Conservation (phyloP, 2,888 invertebrate species). For the Calameuta pallipes region DNA sequence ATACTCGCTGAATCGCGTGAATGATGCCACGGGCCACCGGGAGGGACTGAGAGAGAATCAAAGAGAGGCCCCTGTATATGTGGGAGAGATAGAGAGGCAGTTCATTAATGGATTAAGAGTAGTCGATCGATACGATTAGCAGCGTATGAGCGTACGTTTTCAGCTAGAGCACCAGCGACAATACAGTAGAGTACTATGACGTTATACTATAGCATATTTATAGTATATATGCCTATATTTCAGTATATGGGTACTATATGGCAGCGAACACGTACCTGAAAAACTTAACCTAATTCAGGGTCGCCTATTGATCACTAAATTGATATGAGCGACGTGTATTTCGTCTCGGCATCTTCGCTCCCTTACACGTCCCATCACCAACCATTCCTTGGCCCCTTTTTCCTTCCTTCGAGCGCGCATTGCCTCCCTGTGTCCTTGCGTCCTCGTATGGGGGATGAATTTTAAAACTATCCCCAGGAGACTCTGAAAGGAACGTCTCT, state of each 20-base stretch:
- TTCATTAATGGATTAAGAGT: constrained; percentile 60
- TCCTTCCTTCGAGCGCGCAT: not conserved
- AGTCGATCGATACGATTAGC: constrained; percentile 53
- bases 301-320: constrained; percentile 42
- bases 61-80: not conserved
- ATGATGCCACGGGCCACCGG: not conserved
- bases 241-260: not conserved
- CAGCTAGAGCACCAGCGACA: not conserved
- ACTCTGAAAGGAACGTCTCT: constrained; percentile 42
- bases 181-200: not conserved
- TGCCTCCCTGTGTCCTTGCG: constrained; percentile 31
- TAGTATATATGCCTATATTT: not conserved
- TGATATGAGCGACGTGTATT: constrained; percentile 61
- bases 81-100: constrained; percentile 33
- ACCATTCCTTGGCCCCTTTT: not conserved
- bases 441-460: constrained; percentile 61
- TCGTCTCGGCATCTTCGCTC: constrained; percentile 17
- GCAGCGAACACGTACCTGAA: not conserved
- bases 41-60: not conserved
- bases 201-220: not conserved
- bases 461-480: constrained; percentile 64
- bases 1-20: not conserved
- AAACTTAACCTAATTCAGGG: not conserved
- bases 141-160: constrained; percentile 4
- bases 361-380: constrained; percentile 9